phyloP scores from a whole-genome alignment of 2,888 invertebrate species.

The Synanthedon tipuliformis region DNA sequence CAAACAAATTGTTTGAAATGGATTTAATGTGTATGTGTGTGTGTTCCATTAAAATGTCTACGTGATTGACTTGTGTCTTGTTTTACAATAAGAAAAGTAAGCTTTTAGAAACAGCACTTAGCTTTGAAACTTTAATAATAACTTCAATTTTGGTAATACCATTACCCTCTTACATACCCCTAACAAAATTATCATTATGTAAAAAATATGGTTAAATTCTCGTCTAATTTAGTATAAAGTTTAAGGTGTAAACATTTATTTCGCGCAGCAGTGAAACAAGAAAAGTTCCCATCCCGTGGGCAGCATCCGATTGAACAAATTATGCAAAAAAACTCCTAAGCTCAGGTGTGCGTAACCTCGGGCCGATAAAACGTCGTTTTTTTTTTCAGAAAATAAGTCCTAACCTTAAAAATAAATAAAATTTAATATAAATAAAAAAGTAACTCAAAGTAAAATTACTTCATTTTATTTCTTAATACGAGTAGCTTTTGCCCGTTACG shows the following conservation, averaged over 20 bases:
- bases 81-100: too few relatives aligned
- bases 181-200: not conserved
- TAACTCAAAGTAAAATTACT: too few relatives aligned
- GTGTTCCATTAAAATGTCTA: too few relatives aligned
- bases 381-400: too few relatives aligned
- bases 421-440: too few relatives aligned
- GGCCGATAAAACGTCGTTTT: not conserved
- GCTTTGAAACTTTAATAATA: not conserved
- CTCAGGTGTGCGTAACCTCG: constrained; percentile 10
- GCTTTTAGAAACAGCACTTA: not conserved
- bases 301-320: constrained; percentile 22
- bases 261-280: constrained; percentile 13
- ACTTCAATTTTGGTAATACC: not conserved
- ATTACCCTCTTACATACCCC: constrained; percentile 8
- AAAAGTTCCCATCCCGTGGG: constrained; percentile 17
- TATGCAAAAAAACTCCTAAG: constrained; percentile 18
- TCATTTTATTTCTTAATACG: too few relatives aligned
- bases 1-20: too few relatives aligned
- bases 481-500: too few relatives aligned
- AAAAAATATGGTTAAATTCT: constrained; percentile 6
- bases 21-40: too few relatives aligned
- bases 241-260: constrained; percentile 22
- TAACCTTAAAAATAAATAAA: too few relatives aligned
- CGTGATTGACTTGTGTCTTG: too few relatives aligned
- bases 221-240: constrained; percentile 13